phyloP scores from a whole-genome alignment of 2,888 invertebrate species.

The Monoplex corrugatus region DNA sequence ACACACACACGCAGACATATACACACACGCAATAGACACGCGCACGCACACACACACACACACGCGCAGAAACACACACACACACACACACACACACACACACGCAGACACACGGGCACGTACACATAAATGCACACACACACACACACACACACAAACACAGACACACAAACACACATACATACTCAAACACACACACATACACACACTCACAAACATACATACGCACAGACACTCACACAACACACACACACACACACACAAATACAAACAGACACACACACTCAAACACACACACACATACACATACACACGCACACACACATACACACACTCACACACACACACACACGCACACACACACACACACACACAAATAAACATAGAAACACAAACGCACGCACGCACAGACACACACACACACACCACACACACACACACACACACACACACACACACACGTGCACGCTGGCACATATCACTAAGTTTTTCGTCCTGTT shows the following conservation, averaged over 20 bases:
- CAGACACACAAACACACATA: neutral
- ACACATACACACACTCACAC: neutral
- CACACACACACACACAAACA: neutral
- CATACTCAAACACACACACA: neutral
- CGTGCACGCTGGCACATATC: no score
- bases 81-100: neutral
- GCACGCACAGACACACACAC: no score
- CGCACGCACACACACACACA: neutral
- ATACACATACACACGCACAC: constrained; percentile 3
- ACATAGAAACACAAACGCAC: no score
- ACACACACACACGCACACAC: neutral
- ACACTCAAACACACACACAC: neutral
- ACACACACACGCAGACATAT: no score
- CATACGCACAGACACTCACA: neutral
- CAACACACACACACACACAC: neutral
- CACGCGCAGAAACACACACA: neutral
- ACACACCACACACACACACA: no score
- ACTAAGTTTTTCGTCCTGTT: no score
- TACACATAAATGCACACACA: neutral
- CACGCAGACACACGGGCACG: neutral
- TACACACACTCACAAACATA: neutral
- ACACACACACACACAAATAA: neutral
- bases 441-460: no score
- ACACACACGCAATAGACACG: no score
- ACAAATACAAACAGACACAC: neutral